Base-by-base conservation (phyloP, 2,888 invertebrate genomes). In the Halictus ligatus region DNA sequence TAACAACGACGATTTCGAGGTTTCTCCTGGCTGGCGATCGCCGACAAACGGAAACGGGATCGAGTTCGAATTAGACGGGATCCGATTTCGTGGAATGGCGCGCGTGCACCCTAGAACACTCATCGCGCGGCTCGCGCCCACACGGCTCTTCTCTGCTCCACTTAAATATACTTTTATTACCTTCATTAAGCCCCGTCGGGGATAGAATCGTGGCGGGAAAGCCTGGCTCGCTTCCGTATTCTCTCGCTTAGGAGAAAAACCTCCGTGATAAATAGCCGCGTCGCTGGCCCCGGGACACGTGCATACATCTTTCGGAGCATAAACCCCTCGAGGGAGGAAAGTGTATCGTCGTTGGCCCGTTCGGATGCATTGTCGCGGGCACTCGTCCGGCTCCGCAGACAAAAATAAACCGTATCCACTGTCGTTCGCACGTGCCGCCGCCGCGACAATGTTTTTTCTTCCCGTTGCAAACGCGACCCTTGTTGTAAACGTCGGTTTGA, bases 321-420 rank as follows among this genome's bases (percentile, higher is more conserved):
- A 73, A 77, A 75, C 72, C 76, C 43, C 35, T 67, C 72, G n/a
- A n/a, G n/a, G n/a, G 8, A n/a, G 58, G 43, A n/a, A 78, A 83
- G 46, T 72, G 67, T 71, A 75, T 48, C 74, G 60, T 15, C 15
- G 64, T 15, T 18, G 64, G 64, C 25, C 29, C 64, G 64, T 64
- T 64, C 35, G 81, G 85, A 72, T 86, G 85, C 75, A 86, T 81
- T 85, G 81, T 84, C n/a, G 25, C 50, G n/a, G 58, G 58, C 43
- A 48, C n/a, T 25, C n/a, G n/a, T 46, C 35, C 64, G 15, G 67
- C 21, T 21, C n/a, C 60, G 25, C 73, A 74, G 89, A 88, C 88
- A n/a, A 89, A 89, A 89, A 89, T 89, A 89, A 89, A 88, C 88
- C 54, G 35, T 73, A 54, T n/a, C 71, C 54, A 10, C 35, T 21